Percentiles rank a stretch among this genome's conserved stretches.
phyloP scores from a whole-genome alignment of 2,797 vertebrate species.

The Rachycentron canadum region DNA sequence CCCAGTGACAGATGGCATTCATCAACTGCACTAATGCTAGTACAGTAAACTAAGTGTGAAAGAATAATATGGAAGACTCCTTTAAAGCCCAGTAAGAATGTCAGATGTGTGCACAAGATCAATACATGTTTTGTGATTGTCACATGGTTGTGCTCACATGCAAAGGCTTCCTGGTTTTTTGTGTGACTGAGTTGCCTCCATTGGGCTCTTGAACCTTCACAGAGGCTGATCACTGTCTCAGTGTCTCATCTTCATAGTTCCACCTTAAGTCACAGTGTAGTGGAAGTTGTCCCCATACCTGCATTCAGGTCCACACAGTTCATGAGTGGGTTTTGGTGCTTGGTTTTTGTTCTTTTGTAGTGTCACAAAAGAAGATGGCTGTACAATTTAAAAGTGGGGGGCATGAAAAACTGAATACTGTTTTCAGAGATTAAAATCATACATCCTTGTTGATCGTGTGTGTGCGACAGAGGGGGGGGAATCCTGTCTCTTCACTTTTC shows the following conservation, averaged over 20 bases:
- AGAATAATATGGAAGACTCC: slow-evolving; percentile 84
- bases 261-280: slow-evolving; percentile 65
- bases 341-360: slow-evolving; percentile 76
- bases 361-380: slow-evolving; percentile 57
- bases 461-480: slow-evolving; percentile 46
- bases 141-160: slow-evolving; percentile 55
- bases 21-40: slow-evolving; percentile 66
- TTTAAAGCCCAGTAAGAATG: slow-evolving; percentile 60
- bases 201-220: slow-evolving; percentile 38
- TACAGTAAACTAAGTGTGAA: slow-evolving; percentile 71
- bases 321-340: slow-evolving; percentile 40
- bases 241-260: slow-evolving; percentile 55
- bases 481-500: slow-evolving; percentile 64
- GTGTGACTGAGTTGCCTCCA: slow-evolving; percentile 8
- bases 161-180: slow-evolving; percentile 31
- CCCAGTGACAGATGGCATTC: slow-evolving; percentile 39
- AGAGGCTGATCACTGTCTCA: slow-evolving; percentile 28
- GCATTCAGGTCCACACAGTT: slow-evolving; percentile 44
- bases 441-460: slow-evolving; percentile 79
- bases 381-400: background rate
- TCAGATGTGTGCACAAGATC: slow-evolving; percentile 59
- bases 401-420: slow-evolving; percentile 76
- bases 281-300: slow-evolving; percentile 37
- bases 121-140: slow-evolving; percentile 75
- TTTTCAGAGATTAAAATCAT: slow-evolving; percentile 76